These are phyloP conservation scores for Cynopterus sphinx DNA, from an alignment of 2,797 vertebrate species.

Conservation along the genomic window DNA sequence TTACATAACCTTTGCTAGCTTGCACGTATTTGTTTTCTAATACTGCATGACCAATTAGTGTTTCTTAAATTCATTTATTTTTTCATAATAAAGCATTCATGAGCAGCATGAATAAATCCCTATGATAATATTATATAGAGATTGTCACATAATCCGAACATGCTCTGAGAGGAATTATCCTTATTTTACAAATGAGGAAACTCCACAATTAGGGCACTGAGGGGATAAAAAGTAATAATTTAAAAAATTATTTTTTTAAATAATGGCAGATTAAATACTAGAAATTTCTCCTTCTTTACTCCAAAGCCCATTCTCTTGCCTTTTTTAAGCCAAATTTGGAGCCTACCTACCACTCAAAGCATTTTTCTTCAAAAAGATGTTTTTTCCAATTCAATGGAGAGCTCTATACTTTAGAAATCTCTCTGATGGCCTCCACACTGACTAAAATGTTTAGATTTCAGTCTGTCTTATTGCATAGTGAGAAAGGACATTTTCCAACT, in stretches of 20 bases:
- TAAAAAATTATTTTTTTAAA: background rate
- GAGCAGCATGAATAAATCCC: background rate
- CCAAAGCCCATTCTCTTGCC: background rate
- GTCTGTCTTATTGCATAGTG: background rate
- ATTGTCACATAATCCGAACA: background rate
- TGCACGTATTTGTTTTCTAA: background rate
- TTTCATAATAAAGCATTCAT: background rate
- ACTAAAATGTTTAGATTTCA: background rate
- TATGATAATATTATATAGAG: background rate
- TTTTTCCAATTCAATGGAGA: background rate
- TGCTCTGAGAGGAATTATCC: background rate
- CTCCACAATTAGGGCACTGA: background rate
- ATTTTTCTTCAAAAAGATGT: background rate
- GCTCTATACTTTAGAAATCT: background rate
- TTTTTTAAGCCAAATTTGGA: background rate
- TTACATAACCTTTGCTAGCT: background rate
- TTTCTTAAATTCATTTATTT: background rate
- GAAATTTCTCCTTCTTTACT: background rate
- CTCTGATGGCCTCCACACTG: background rate
- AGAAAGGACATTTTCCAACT: background rate
- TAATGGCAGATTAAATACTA: background rate
- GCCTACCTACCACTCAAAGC: background rate
- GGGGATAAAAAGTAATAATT: background rate
- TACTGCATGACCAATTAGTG: background rate
- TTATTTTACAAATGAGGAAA: background rate